These are phyloP conservation scores for Styela clava DNA, from an alignment of 23 tunicate genomes.

Conservation along the genomic window DNA sequence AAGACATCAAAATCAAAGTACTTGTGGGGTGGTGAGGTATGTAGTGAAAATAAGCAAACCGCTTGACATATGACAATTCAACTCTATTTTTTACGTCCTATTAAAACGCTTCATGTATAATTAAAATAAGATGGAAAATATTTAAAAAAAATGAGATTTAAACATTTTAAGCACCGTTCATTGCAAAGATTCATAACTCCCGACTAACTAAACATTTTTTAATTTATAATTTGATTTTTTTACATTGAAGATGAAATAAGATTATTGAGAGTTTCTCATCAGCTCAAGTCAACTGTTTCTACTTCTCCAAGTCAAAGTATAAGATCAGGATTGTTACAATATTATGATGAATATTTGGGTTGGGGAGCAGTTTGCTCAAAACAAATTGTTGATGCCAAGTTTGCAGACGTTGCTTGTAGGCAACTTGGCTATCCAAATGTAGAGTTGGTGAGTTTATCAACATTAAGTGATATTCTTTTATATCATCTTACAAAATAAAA, in stretches of 20 bases:
- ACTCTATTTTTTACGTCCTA: too few species aligned
- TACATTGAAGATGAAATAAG: slow-evolving; percentile 18
- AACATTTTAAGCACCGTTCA: too few species aligned
- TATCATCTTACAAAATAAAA: too few species aligned
- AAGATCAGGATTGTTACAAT: slow-evolving; percentile 11
- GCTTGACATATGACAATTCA: too few species aligned
- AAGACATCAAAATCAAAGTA: too few species aligned
- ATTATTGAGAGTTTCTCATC: background rate
- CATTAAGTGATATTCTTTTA: background rate
- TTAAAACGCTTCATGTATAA: too few species aligned
- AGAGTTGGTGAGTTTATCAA: background rate
- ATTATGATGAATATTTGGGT: background rate
- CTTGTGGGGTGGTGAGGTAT: too few species aligned
- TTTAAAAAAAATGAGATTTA: too few species aligned
- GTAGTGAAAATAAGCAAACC: too few species aligned
- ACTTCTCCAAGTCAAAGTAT: slow-evolving; percentile 7
- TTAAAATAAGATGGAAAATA: too few species aligned
- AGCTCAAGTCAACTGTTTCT: background rate
- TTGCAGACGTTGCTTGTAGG: slow-evolving; percentile 14
- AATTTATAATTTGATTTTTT: too few species aligned
- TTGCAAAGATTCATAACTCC: background rate
- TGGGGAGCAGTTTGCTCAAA: slow-evolving; percentile 22
- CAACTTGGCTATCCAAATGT: slow-evolving; percentile 16
- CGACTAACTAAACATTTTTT: background rate
- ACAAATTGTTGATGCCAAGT: background rate